Conservation (phyloP, 1,140 invertebrate genomes). For the Sipha flava region DNA sequence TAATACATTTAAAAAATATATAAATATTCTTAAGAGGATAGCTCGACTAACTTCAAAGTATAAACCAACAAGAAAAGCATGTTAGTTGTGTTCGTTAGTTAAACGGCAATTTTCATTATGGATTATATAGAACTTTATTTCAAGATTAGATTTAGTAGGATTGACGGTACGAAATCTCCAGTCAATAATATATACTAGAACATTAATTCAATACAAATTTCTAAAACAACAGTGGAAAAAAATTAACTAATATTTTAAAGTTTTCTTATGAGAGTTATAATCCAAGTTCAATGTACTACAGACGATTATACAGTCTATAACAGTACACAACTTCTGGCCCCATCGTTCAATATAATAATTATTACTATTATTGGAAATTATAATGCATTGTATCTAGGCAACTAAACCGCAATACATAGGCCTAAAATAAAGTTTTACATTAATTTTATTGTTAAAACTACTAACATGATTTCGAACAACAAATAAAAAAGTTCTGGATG, state of each 20-base stretch:
- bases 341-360: not conserved
- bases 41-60: no score
- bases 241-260: not conserved
- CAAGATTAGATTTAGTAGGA: not conserved
- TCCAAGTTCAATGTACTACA: slow-evolving; percentile 33
- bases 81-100: no score
- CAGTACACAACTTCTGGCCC: not conserved
- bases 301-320: not conserved
- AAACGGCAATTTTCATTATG: no score
- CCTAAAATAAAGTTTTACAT: not conserved
- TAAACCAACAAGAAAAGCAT: no score
- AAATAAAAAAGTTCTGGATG: no score
- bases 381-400: not conserved
- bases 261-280: not conserved
- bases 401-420: slow-evolving; percentile 19
- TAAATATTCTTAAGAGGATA: no score
- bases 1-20: no score
- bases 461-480: not conserved
- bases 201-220: not conserved
- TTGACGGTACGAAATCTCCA: not conserved
- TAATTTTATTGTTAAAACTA: not conserved
- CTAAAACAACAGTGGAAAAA: not conserved
- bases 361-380: not conserved
- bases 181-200: not conserved
- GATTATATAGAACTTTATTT: no score